Conservation (phyloP, 2,113 vertebrate species). For the Pelecanus crispus region DNA sequence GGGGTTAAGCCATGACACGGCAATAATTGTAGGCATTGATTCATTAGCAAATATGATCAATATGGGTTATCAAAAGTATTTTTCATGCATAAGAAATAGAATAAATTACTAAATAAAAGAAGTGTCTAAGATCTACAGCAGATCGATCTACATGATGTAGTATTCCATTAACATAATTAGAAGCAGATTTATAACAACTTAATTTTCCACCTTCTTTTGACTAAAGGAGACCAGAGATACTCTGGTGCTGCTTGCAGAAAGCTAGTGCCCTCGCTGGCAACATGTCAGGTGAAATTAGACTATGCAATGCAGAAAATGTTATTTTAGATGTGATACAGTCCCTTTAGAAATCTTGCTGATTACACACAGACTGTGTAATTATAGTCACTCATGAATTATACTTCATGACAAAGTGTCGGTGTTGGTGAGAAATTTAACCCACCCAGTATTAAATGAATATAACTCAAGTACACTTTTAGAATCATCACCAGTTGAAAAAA, state of each 20-base stretch:
- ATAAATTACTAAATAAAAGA: slow-evolving; percentile 31
- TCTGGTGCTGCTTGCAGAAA: slow-evolving; percentile 10
- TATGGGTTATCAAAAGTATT: not conserved
- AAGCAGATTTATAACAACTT: not conserved
- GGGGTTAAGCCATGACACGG: no score
- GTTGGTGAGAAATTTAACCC: slow-evolving; percentile 5
- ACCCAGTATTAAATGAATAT: not conserved
- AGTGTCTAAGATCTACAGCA: not conserved
- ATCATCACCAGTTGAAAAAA: slow-evolving; percentile 7
- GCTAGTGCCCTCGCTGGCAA: not conserved
- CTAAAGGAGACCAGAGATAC: not conserved
- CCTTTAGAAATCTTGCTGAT: slow-evolving; percentile 50
- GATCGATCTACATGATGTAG: not conserved
- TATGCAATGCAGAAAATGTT: not conserved
- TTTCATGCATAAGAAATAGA: slow-evolving; percentile 12
- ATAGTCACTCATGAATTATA: slow-evolving; percentile 10
- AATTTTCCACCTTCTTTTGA: not conserved
- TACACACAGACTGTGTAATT: slow-evolving; percentile 47
- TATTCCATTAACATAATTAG: slow-evolving; percentile 20
- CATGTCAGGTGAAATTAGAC: slow-evolving; percentile 52
- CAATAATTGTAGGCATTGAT: not conserved
- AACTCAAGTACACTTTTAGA: slow-evolving; percentile 5
- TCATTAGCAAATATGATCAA: slow-evolving; percentile 11
- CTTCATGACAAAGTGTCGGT: slow-evolving; percentile 34
- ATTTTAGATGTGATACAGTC: slow-evolving; percentile 18